Conservation (phyloP, 1,140 invertebrate genomes). For the Leptopilina clavipes region DNA sequence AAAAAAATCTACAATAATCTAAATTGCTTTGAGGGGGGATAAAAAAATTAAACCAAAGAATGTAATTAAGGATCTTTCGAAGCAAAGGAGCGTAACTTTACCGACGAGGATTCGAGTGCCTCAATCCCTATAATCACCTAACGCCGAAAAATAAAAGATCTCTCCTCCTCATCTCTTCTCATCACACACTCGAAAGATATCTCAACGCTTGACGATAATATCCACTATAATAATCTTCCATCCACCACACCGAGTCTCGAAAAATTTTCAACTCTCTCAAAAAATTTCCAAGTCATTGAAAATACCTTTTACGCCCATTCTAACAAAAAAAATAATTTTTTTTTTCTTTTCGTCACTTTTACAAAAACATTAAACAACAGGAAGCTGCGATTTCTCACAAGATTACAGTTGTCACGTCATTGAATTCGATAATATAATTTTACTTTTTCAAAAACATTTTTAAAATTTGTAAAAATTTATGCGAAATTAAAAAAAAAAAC, state of each 20-base stretch:
- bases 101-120: neutral
- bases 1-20: neutral
- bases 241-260: neutral
- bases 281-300: neutral
- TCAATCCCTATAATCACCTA: slow-evolving; percentile 17
- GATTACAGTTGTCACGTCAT: too few species aligned
- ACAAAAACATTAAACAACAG: too few species aligned
- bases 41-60: neutral
- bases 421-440: too few species aligned
- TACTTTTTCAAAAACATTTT: too few species aligned
- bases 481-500: too few species aligned
- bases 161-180: neutral
- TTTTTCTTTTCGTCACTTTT: too few species aligned
- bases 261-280: neutral
- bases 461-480: too few species aligned
- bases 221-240: neutral
- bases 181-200: neutral
- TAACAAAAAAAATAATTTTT: neutral
- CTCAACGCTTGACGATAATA: slow-evolving; percentile 19
- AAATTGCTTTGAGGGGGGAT: neutral
- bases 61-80: slow-evolving; percentile 11
- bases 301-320: neutral
- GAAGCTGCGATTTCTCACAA: too few species aligned
- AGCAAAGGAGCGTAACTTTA: slow-evolving; percentile 10
- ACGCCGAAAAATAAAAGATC: slow-evolving; percentile 32